phyloP scores from a whole-genome alignment of 2,888 invertebrate species.

The Pristionchus maxplancki region DNA sequence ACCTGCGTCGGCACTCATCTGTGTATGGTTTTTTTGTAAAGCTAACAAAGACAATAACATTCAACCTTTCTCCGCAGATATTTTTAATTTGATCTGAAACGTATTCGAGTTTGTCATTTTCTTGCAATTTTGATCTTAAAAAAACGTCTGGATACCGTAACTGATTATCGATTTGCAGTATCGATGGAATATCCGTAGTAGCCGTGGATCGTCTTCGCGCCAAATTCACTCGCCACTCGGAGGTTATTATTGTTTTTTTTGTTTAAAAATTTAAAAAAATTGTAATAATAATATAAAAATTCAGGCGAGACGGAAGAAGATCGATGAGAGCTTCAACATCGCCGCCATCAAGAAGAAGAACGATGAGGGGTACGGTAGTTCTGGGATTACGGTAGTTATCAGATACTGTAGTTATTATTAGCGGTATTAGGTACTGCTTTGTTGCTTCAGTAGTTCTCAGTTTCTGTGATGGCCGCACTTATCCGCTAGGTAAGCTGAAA shows the following conservation, averaged over 20 bases:
- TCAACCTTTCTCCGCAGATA: no score
- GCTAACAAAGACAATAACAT: no score
- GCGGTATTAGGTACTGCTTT: no score
- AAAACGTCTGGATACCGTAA: not conserved
- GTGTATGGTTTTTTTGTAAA: slow-evolving; percentile 12
- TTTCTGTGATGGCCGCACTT: no score
- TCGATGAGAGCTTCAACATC: slow-evolving; percentile 52
- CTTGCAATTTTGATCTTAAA: not conserved
- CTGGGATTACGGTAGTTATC: not conserved
- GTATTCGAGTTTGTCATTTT: no score
- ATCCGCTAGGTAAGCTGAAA: no score
- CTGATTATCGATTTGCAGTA: not conserved
- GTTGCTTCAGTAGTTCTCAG: no score
- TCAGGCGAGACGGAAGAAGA: slow-evolving; percentile 44
- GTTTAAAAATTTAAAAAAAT: not conserved
- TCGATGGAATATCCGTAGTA: slow-evolving; percentile 17
- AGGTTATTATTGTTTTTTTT: not conserved
- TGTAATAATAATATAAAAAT: not conserved
- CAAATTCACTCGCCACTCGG: slow-evolving; percentile 48
- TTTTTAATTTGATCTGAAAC: no score
- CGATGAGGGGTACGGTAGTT: slow-evolving; percentile 31
- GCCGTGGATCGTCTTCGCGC: slow-evolving; percentile 43
- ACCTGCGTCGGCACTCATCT: not conserved
- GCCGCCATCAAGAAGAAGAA: slow-evolving; percentile 25
- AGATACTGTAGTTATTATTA: not conserved